These are phyloP conservation scores for Drosophila orosa DNA, from an alignment of 1,140 invertebrate genomes.

Conservation along the genomic window DNA sequence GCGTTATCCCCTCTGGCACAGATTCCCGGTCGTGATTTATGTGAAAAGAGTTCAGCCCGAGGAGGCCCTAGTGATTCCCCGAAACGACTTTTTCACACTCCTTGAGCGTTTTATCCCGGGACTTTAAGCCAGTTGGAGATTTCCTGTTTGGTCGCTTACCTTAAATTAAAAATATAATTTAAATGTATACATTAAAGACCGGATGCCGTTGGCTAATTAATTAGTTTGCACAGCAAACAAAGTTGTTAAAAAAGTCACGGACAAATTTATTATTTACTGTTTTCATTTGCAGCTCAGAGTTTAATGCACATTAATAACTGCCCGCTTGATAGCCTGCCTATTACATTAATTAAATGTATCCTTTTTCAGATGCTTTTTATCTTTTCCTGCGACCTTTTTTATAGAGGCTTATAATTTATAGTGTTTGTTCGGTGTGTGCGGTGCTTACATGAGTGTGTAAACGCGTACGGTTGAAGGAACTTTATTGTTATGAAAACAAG, in stretches of 20 bases:
- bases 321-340: conserved; percentile 22
- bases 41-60: conserved; percentile 65
- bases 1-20: conserved; percentile 13
- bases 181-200: not conserved
- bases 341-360: conserved; percentile 39
- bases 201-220: not conserved
- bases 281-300: conserved; percentile 12
- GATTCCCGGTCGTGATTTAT: conserved; percentile 68
- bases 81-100: conserved; percentile 31
- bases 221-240: conserved; percentile 11
- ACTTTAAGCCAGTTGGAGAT: conserved; percentile 14
- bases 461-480: not conserved
- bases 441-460: not conserved
- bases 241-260: conserved; percentile 5
- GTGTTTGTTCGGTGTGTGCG: conserved; percentile 1
- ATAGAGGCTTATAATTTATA: conserved; percentile 26
- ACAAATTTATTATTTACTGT: conserved; percentile 18
- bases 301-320: conserved; percentile 33
- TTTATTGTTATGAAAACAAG: conserved; percentile 1
- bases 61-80: conserved; percentile 8
- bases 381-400: conserved; percentile 43
- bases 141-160: conserved; percentile 4
- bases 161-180: conserved; percentile 15
- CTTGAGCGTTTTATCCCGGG: conserved; percentile 15
- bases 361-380: conserved; percentile 22